phyloP scores from a whole-genome alignment of 1,140 invertebrate species.

The Lepidurus couesii region DNA sequence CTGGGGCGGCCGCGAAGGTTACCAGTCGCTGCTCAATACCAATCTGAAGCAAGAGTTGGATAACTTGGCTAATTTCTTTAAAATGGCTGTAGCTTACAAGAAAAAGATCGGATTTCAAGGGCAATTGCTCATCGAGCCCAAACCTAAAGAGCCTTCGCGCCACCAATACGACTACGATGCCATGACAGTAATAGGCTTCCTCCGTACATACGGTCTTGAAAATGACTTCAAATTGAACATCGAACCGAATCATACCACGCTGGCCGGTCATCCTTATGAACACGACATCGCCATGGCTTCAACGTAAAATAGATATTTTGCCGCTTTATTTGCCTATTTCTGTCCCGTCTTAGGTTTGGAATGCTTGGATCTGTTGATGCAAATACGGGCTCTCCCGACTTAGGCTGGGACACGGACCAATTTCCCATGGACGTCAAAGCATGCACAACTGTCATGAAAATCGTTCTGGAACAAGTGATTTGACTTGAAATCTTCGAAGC shows the following conservation, averaged over 20 bases:
- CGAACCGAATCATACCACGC: conserved; percentile 54
- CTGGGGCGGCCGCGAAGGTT: conserved; percentile 57
- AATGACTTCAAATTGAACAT: conserved; percentile 58
- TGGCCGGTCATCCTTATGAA: conserved; percentile 49
- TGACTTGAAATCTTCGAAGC: neutral
- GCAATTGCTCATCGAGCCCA: conserved; percentile 55
- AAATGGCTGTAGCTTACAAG: conserved; percentile 57
- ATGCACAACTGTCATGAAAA: conserved; percentile 54
- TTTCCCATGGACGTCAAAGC: conserved; percentile 49
- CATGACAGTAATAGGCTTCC: conserved; percentile 56
- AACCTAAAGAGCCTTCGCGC: conserved; percentile 49
- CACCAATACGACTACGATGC: conserved; percentile 59
- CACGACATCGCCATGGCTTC: conserved; percentile 49
- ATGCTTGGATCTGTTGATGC: conserved; percentile 50
- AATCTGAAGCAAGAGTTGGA: conserved; percentile 56
- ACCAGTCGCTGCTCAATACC: conserved; percentile 54
- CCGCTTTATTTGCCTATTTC: conserved; percentile 1
- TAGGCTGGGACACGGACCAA: conserved; percentile 51
- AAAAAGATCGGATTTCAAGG: conserved; percentile 58
- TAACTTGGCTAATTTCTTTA: conserved; percentile 55
- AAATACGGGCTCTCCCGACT: conserved; percentile 49
- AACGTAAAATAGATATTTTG: conserved; percentile 41
- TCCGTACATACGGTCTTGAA: conserved; percentile 57
- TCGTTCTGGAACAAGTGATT: conserved; percentile 51
- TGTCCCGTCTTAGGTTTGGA: conserved; percentile 44